phyloP scores from a whole-genome alignment of 2,797 vertebrate species.

The Catharus ustulatus region DNA sequence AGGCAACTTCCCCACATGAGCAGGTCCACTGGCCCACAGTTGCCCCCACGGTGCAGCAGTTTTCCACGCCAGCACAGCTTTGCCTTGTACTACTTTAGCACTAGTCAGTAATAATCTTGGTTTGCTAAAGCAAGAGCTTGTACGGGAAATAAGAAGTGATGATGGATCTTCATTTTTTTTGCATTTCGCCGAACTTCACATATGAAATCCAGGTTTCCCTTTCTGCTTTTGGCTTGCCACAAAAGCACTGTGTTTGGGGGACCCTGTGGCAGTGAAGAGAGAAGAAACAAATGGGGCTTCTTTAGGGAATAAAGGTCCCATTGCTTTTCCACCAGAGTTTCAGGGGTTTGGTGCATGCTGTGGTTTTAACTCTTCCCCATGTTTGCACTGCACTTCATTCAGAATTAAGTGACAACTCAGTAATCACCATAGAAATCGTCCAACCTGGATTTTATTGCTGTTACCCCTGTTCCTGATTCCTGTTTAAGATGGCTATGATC shows the following conservation, averaged over 20 bases:
- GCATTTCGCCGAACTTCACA: neutral
- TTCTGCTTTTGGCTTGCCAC: neutral
- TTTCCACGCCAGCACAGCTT: neutral
- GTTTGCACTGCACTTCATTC: neutral
- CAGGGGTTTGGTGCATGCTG: accelerated
- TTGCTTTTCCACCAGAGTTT: neutral
- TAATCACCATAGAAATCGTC: neutral
- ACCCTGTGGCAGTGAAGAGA: neutral
- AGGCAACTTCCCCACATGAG: accelerated
- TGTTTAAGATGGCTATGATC: neutral
- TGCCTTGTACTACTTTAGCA: neutral
- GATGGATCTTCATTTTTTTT: neutral
- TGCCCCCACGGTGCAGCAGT: accelerated
- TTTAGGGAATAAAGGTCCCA: neutral
- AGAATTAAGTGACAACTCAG: neutral
- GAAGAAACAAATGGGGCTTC: neutral
- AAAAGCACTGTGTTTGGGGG: neutral
- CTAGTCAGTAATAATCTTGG: neutral
- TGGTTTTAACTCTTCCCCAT: neutral
- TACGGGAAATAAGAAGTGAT: neutral
- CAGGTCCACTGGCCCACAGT: neutral
- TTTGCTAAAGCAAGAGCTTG: neutral
- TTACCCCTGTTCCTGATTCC: neutral
- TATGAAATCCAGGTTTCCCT: neutral
- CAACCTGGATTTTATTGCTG: neutral